Evolutionary conservation across 2,113 vertebrate species (phyloP).

Genomic region (Nematolebias whitei): DNA sequence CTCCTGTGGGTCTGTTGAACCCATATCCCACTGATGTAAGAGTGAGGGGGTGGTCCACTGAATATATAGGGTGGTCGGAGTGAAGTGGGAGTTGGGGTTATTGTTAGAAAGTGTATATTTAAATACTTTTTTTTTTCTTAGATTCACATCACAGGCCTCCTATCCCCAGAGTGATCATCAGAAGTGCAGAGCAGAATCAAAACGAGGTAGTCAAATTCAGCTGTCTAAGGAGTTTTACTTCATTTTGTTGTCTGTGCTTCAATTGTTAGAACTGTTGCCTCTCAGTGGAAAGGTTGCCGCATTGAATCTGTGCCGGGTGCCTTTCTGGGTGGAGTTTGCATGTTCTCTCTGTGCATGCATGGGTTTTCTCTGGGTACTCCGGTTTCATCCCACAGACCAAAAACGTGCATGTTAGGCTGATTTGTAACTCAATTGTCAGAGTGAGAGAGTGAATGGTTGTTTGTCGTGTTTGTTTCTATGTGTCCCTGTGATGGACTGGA

Average conservation of each 20-base stretch:
- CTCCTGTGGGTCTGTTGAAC: slow-evolving; percentile 23
- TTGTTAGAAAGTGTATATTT: slow-evolving; percentile 18
- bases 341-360: no score
- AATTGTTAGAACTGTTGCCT: no score
- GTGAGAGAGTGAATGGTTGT: no score
- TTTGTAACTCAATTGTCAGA: no score
- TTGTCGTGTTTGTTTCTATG: no score
- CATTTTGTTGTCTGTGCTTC: neutral
- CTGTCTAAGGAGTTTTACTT: neutral
- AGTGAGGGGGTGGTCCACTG: neutral
- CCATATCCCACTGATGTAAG: slow-evolving; percentile 31
- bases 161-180: slow-evolving; percentile 30
- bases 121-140: slow-evolving; percentile 25
- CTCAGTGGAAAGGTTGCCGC: no score
- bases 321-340: no score
- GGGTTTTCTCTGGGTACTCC: no score
- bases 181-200: slow-evolving; percentile 1
- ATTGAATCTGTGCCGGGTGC: no score
- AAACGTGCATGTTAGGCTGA: no score
- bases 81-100: neutral
- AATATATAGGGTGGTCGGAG: neutral
- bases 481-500: no score
- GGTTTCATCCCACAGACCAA: no score
- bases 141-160: slow-evolving; percentile 18
- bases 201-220: slow-evolving; percentile 5